Evolutionary conservation across 2,888 invertebrate species (phyloP).

Genomic region (Elmis aenea): DNA sequence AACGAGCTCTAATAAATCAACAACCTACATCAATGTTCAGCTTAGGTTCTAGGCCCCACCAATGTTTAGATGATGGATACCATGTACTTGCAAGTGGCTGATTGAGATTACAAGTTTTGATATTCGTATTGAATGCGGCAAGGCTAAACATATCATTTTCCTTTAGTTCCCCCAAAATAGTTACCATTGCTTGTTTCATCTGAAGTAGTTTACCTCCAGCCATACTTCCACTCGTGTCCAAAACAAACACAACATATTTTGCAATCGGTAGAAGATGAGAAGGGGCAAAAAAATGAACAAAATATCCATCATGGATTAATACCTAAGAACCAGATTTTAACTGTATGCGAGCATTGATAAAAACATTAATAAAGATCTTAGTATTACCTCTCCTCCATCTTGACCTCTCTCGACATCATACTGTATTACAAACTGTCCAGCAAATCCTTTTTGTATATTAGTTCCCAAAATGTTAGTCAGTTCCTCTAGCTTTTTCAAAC

Average conservation of each 20-base stretch:
- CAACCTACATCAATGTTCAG: no score
- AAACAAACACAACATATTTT: constrained; percentile 68
- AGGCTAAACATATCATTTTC: constrained; percentile 62
- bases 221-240: constrained; percentile 75
- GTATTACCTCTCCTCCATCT: constrained; percentile 54
- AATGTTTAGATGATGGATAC: no score
- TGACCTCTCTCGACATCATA: constrained; percentile 62
- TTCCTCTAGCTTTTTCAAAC: constrained; percentile 53
- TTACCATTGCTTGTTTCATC: constrained; percentile 61
- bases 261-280: constrained; percentile 53
- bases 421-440: constrained; percentile 64
- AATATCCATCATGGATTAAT: constrained; percentile 64
- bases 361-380: neutral
- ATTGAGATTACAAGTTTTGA: constrained; percentile 51
- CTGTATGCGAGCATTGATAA: neutral
- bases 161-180: constrained; percentile 60
- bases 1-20: no score
- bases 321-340: constrained; percentile 40
- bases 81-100: constrained; percentile 43
- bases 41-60: no score
- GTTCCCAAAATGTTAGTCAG: constrained; percentile 45
- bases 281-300: constrained; percentile 72
- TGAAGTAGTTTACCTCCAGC: constrained; percentile 59
- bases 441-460: constrained; percentile 47
- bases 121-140: constrained; percentile 57